Conservation (phyloP, 2,888 invertebrate species). For the Mechanitis mazaeus region DNA sequence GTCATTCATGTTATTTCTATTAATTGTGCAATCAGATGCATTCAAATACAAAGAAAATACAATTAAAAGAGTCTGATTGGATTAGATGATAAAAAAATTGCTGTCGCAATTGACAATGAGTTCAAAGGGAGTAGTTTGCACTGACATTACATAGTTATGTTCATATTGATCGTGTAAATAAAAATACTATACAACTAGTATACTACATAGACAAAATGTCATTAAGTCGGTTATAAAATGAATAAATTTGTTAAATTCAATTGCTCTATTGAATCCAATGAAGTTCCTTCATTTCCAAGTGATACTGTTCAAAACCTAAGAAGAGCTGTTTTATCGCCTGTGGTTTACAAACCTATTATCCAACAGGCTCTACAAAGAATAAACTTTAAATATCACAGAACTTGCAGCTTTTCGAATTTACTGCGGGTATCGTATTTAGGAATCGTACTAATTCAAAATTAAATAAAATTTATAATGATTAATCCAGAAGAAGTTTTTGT, state of each 20-base stretch:
- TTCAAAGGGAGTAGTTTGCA: neutral
- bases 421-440: constrained; percentile 27
- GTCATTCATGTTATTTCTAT: constrained; percentile 6
- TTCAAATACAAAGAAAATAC: constrained; percentile 10
- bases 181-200: constrained; percentile 6
- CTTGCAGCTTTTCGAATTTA: constrained; percentile 48
- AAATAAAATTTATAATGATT: neutral
- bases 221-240: constrained; percentile 52
- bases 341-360: constrained; percentile 48
- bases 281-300: constrained; percentile 47
- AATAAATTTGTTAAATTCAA: constrained; percentile 54
- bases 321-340: constrained; percentile 48
- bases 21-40: constrained; percentile 27
- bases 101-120: neutral
- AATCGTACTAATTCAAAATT: neutral
- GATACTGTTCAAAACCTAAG: constrained; percentile 54
- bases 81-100: constrained; percentile 3
- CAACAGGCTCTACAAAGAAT: constrained; percentile 51
- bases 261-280: constrained; percentile 48
- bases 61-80: neutral
- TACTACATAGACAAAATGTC: constrained; percentile 20
- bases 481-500: neutral
- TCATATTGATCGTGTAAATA: constrained; percentile 21
- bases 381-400: constrained; percentile 59
- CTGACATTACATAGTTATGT: constrained; percentile 12